A percentile compares a stretch with the other conserved stretches of the same genome.
Conservation (phyloP, 2,888 invertebrate species). For the Drosophila atroscutellata region DNA sequence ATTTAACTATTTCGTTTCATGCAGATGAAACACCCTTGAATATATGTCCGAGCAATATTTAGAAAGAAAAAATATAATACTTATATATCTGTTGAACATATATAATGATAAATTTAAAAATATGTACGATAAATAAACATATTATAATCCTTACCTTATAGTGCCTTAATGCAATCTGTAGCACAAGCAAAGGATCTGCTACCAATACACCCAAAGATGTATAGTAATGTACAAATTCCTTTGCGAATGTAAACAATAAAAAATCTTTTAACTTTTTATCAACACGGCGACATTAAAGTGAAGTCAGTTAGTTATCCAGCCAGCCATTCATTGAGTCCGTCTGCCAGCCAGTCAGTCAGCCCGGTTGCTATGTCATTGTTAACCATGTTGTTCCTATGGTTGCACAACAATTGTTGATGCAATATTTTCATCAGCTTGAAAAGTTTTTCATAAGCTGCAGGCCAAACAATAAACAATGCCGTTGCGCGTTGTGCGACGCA, state of each 20-base stretch:
- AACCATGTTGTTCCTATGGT: slow-evolving; percentile 23
- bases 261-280: slow-evolving; percentile 50
- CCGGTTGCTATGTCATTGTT: slow-evolving; percentile 41
- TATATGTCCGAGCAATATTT: neutral
- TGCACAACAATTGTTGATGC: slow-evolving; percentile 20
- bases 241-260: slow-evolving; percentile 41
- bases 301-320: slow-evolving; percentile 5
- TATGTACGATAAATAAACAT: neutral
- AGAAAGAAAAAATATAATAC: neutral
- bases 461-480: slow-evolving; percentile 67
- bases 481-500: slow-evolving; percentile 25
- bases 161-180: neutral
- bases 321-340: slow-evolving; percentile 1
- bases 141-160: too few relatives aligned
- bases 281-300: slow-evolving; percentile 29
- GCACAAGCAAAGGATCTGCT: neutral
- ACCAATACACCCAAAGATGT: neutral
- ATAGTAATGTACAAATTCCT: slow-evolving; percentile 21
- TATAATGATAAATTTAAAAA: neutral
- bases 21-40: neutral
- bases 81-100: neutral
- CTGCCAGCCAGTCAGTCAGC: slow-evolving; percentile 19
- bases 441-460: slow-evolving; percentile 49
- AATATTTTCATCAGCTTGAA: slow-evolving; percentile 64
- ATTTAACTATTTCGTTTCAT: neutral